Percentiles rank a stretch among this genome's conserved stretches.
Conservation (phyloP, 2,888 invertebrate species). For the Suillia variegata region DNA sequence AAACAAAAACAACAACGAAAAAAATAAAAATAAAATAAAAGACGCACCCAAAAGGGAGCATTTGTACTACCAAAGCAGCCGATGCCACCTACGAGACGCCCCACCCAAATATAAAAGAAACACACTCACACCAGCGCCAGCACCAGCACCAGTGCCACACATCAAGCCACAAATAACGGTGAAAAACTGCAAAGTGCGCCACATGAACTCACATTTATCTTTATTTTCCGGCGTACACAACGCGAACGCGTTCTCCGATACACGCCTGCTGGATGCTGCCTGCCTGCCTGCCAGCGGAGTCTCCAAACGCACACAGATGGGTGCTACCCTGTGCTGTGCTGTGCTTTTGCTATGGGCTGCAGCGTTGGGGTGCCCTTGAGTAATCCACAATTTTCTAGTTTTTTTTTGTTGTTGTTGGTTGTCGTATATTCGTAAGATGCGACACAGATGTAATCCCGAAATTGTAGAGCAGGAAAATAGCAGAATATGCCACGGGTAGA, state of each 20-base stretch:
- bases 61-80: too few species aligned
- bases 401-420: conserved; percentile 6
- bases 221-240: too few species aligned
- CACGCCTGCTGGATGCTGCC: conserved; percentile 5
- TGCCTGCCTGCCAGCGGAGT: conserved; percentile 21
- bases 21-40: not conserved
- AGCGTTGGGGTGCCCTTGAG: conserved; percentile 28
- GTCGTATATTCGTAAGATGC: conserved; percentile 7
- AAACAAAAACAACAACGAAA: not conserved
- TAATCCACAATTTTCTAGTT: conserved; percentile 31
- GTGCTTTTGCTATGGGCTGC: too few species aligned
- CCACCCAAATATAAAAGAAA: conserved; percentile 11
- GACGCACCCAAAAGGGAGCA: too few species aligned
- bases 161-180: conserved; percentile 1
- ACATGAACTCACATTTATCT: conserved; percentile 53
- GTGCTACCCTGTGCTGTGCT: too few species aligned
- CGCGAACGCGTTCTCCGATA: conserved; percentile 33
- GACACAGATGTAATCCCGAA: not conserved
- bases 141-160: not conserved
- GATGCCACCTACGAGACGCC: too few species aligned
- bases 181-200: conserved; percentile 22
- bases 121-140: conserved; percentile 24
- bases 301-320: not conserved
- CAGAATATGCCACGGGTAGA: not conserved
- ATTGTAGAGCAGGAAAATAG: too few species aligned